Base-by-base conservation (phyloP, 2,888 invertebrate species). In the Sphaerophoria rueppellii region DNA sequence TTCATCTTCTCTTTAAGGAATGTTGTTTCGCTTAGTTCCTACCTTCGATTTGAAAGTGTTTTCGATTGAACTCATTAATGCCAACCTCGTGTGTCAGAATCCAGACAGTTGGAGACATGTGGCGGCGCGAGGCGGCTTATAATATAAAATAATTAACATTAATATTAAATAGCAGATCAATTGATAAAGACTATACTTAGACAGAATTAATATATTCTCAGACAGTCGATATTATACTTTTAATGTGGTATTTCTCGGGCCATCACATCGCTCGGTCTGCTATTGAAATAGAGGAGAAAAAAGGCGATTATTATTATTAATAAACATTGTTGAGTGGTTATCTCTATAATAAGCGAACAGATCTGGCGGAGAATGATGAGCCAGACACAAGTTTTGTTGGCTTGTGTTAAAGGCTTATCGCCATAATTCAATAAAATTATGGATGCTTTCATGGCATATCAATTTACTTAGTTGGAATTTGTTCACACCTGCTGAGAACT, bases 151-250 rank as follows among this genome's bases (percentile, higher is more conserved):
- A 60, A 60, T 40, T 60, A 60, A 40, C 12, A 14, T 63, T 63
- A 24, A 24, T 24, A 52, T 52, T 61, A 40, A 72, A 72, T 61
- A 37, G 37, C 24, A 43, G 60, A 72, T 72, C 72, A 52, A 72
- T 60, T 60, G 40, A 40, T 52, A 52, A 46, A 63, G 32, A 61
- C 43, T 63, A 72, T 61, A 60, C 72, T 61, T 43, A 73, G 43
- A 57, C 16, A 24, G 52, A 48, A 63, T 34, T 46, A 16, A 34
- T 14, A 32, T 60, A 71, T 67, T 43, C 43, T 67, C 32, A 34
- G 32, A 7, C n/a, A 58, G 14, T 16, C 16, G 16, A 58, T 58
- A 52, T 37, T 24, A 37, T 67, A 14, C n/a, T 70, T 16, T 58
- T 50, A 58, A 57, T 57, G 7, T 37, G 6, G 6, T 57, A 16